These are phyloP conservation scores for Chromoteleia sp. DNA, from an alignment of 2,888 invertebrate genomes.

Conservation along the genomic window DNA sequence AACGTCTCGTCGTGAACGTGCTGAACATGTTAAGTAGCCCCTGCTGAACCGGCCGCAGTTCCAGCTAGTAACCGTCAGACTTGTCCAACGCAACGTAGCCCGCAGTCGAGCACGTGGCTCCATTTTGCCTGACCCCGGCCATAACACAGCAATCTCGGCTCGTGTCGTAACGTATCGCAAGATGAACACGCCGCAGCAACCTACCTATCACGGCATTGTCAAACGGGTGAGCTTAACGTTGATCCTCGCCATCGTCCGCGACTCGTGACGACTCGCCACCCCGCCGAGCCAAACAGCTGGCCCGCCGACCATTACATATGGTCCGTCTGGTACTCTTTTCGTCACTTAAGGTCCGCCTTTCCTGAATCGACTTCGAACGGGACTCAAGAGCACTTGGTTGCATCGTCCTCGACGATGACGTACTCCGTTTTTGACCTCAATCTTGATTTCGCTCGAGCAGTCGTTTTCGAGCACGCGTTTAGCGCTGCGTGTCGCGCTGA, in stretches of 20 bases:
- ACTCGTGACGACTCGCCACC: too few species aligned
- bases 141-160: conserved; percentile 32
- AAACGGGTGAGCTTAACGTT: conserved; percentile 88
- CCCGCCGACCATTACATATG: conserved; percentile 19
- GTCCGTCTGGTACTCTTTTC: conserved; percentile 4
- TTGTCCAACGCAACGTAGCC: conserved; percentile 5
- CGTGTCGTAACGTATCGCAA: conserved; percentile 53
- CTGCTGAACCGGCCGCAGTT: conserved; percentile 14
- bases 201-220: conserved; percentile 85
- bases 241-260: too few species aligned
- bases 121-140: conserved; percentile 45
- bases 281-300: conserved; percentile 28
- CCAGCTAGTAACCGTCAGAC: conserved; percentile 24
- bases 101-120: conserved; percentile 51
- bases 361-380: too few species aligned
- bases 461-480: too few species aligned
- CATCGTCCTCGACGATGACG: too few species aligned
- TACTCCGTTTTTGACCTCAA: too few species aligned
- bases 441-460: too few species aligned
- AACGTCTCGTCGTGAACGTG: neutral
- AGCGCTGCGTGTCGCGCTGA: too few species aligned
- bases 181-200: conserved; percentile 72
- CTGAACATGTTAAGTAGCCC: conserved; percentile 48
- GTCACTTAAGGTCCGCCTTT: conserved; percentile 12
- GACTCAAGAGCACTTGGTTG: too few species aligned